Percentiles rank a stretch among this genome's conserved stretches.
These are phyloP conservation scores for Portevinia maculata DNA, from an alignment of 2,888 invertebrate species.

Conservation along the genomic window DNA sequence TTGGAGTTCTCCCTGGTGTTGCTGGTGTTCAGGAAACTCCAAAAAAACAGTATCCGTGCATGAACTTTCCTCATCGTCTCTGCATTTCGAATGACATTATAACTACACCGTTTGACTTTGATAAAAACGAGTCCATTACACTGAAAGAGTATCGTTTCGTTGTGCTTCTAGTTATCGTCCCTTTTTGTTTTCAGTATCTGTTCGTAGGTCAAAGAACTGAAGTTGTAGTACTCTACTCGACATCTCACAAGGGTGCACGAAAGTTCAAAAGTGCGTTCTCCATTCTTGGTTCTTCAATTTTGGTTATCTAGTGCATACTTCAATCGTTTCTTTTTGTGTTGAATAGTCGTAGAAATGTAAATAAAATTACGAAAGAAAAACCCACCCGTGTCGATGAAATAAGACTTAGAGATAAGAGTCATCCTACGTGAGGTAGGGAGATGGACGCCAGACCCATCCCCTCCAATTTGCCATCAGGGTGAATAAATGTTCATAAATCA, in stretches of 20 bases:
- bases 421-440: constrained; percentile 18
- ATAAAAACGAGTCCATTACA: constrained; percentile 38
- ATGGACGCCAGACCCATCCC: not conserved
- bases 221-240: too few relatives aligned
- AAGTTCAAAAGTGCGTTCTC: constrained; percentile 39
- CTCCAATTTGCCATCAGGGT: too few relatives aligned
- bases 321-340: constrained; percentile 17
- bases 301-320: constrained; percentile 34
- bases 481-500: constrained; percentile 57
- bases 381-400: constrained; percentile 8
- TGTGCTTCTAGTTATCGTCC: constrained; percentile 6
- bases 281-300: too few relatives aligned
- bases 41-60: not conserved
- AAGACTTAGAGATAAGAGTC: constrained; percentile 29
- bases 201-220: constrained; percentile 34
- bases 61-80: constrained; percentile 46
- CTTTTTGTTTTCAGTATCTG: not conserved
- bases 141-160: constrained; percentile 20
- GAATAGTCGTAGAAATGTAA: constrained; percentile 19
- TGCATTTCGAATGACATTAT: constrained; percentile 40
- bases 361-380: not conserved
- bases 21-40: not conserved
- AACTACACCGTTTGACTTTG: constrained; percentile 32
- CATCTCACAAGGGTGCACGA: constrained; percentile 38
- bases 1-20: constrained; percentile 15